These are phyloP conservation scores for Achlya flavicornis DNA, from an alignment of 2,888 invertebrate genomes.

Conservation along the genomic window DNA sequence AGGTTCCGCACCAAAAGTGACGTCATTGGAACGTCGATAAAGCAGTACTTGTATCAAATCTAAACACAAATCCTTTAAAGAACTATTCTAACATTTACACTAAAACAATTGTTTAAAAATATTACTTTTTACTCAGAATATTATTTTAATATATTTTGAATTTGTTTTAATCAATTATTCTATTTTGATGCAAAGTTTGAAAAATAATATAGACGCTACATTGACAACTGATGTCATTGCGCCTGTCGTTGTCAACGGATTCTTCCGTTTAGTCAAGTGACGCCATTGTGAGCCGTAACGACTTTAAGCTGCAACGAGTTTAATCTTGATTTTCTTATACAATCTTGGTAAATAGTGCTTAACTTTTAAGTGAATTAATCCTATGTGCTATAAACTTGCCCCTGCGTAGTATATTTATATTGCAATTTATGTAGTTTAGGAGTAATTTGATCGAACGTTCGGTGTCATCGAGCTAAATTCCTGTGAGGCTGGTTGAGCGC, in stretches of 20 bases:
- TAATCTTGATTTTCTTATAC: conserved; percentile 88
- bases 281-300: conserved; percentile 94
- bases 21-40: conserved; percentile 66
- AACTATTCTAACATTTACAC: not conserved
- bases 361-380: conserved; percentile 58
- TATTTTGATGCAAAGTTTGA: not conserved
- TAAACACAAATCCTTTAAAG: not conserved
- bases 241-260: conserved; percentile 58
- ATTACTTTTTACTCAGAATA: not conserved
- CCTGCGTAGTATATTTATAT: conserved; percentile 75
- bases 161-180: not conserved
- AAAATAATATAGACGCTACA: conserved; percentile 18
- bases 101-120: not conserved
- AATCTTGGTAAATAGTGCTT: conserved; percentile 83
- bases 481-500: conserved; percentile 87
- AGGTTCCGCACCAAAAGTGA: conserved; percentile 48
- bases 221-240: conserved; percentile 47
- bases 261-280: conserved; percentile 85
- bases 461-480: conserved; percentile 87
- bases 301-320: conserved; percentile 86
- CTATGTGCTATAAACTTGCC: conserved; percentile 73
- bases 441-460: conserved; percentile 78
- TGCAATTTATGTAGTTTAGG: conserved; percentile 64
- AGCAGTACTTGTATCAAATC: conserved; percentile 43
- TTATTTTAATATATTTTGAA: not conserved